Evolutionary conservation across 2,113 vertebrate species (phyloP).

Genomic region (Leptobrachium ailaonicum): DNA sequence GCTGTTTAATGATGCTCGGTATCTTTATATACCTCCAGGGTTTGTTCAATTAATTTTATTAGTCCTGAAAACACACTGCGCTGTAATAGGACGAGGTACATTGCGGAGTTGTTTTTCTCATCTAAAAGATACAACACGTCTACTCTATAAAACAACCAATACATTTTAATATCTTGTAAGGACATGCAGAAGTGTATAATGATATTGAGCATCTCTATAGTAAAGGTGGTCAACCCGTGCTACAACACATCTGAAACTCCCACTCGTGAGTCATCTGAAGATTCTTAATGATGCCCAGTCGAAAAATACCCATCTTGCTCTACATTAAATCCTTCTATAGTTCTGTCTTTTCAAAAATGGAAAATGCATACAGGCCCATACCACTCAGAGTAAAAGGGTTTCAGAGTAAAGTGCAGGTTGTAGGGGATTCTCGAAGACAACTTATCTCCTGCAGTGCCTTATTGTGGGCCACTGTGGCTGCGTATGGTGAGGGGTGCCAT

Average conservation of each 20-base stretch:
- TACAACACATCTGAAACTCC: background rate
- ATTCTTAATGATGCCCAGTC: no score
- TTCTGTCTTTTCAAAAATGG: background rate
- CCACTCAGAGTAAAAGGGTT: background rate
- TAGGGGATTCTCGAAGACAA: background rate
- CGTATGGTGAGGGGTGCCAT: background rate
- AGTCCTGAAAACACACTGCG: background rate
- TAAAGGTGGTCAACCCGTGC: background rate
- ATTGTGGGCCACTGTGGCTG: conserved; percentile 19
- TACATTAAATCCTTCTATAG: background rate
- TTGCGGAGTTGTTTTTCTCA: conserved; percentile 13
- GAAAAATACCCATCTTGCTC: background rate
- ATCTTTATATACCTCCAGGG: conserved; percentile 23
- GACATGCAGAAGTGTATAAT: conserved; percentile 21
- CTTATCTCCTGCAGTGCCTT: conserved; percentile 5
- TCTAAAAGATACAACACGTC: conserved; percentile 4
- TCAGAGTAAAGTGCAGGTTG: background rate
- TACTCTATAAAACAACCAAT: conserved; percentile 25
- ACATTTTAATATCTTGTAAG: conserved; percentile 17
- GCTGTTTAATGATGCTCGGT: conserved; percentile 17
- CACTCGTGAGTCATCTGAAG: no score
- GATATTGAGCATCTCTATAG: background rate
- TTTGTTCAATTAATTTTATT: conserved; percentile 13
- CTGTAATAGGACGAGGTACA: conserved; percentile 7
- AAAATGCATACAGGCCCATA: background rate